Conservation (phyloP, 1,140 invertebrate genomes). For the Drosophila oshimai region DNA sequence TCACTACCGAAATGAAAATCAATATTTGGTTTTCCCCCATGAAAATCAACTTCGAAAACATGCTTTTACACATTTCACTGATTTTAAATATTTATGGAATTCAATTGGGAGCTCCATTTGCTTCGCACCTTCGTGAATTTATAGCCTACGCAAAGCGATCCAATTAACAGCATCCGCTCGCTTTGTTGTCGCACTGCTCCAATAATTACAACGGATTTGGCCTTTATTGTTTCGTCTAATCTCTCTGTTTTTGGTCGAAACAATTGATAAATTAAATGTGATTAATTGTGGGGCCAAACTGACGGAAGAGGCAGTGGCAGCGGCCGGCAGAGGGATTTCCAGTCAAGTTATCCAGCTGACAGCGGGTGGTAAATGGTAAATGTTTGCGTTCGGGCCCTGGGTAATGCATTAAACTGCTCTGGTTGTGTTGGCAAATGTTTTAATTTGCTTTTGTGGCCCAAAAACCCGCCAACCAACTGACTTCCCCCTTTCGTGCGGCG, state of each 20-base stretch:
- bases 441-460: slow-evolving; percentile 39
- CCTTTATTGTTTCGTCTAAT: slow-evolving; percentile 27
- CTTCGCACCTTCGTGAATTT: background rate
- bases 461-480: background rate
- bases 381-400: background rate
- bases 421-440: slow-evolving; percentile 34
- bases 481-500: background rate
- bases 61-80: too few species aligned
- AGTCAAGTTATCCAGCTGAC: slow-evolving; percentile 25
- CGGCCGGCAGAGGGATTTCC: background rate
- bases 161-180: slow-evolving; percentile 21
- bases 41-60: background rate
- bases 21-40: background rate
- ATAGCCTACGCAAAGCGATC: slow-evolving; percentile 5
- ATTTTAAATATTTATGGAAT: background rate
- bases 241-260: slow-evolving; percentile 8
- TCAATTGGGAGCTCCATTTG: background rate
- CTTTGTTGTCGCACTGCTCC: background rate
- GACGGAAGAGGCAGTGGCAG: background rate
- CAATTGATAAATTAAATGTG: slow-evolving; percentile 41
- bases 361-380: slow-evolving; percentile 14
- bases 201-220: slow-evolving; percentile 19
- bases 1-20: too few species aligned
- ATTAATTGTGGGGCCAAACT: slow-evolving; percentile 26
- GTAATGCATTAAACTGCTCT: slow-evolving; percentile 26